Percentiles rank a stretch among this genome's conserved stretches.
These are phyloP conservation scores for Protobothrops flavoviridis DNA, from an alignment of 2,113 vertebrate genomes.

Conservation along the genomic window DNA sequence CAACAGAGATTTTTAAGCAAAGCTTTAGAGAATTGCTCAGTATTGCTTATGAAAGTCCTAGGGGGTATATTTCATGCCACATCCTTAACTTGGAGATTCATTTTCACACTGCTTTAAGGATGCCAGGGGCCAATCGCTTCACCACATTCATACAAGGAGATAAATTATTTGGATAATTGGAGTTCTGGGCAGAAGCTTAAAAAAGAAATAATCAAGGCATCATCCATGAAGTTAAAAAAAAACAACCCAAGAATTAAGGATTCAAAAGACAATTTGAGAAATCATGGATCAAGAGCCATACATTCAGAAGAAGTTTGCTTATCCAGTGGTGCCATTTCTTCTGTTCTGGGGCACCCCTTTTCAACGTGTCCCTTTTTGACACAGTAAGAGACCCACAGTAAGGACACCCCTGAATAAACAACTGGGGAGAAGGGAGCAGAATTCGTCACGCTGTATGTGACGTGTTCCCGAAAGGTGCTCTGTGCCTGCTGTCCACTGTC, in stretches of 20 bases:
- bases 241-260: background rate
- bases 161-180: background rate
- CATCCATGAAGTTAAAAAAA: background rate
- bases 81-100: background rate
- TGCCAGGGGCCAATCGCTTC: background rate
- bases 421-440: background rate
- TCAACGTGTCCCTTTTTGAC: background rate
- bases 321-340: background rate
- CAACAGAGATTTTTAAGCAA: background rate
- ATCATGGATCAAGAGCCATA: background rate
- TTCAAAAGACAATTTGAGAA: background rate
- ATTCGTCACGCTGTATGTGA: background rate
- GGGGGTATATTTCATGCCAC: background rate
- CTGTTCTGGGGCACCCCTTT: background rate
- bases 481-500: background rate
- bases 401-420: no score
- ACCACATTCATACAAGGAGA: background rate
- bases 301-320: background rate
- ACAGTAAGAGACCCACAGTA: background rate
- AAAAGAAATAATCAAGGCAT: background rate
- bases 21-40: background rate
- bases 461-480: background rate
- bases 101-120: background rate
- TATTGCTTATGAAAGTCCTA: background rate
- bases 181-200: background rate